These are phyloP conservation scores for Synanthedon formicaeformis DNA, from an alignment of 2,888 invertebrate species.

Conservation along the genomic window DNA sequence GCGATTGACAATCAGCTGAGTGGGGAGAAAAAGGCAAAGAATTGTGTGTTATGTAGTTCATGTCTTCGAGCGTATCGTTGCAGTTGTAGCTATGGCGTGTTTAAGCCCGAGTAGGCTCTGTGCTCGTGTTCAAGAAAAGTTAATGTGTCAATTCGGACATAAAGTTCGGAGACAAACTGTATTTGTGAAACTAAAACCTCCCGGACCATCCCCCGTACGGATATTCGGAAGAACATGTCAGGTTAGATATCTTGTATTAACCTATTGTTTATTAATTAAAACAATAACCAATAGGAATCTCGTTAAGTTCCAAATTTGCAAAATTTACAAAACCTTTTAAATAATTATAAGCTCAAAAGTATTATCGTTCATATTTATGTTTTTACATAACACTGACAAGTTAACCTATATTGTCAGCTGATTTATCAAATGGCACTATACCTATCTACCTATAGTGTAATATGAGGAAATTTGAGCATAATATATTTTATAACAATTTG, in stretches of 20 bases:
- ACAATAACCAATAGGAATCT: background rate
- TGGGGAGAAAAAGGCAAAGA: constrained; percentile 64
- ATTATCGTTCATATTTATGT: constrained; percentile 12
- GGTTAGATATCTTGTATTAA: constrained; percentile 33
- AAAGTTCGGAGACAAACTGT: constrained; percentile 77
- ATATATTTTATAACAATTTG: background rate
- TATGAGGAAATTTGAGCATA: too few species aligned
- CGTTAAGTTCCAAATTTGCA: background rate
- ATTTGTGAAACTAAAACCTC: constrained; percentile 77
- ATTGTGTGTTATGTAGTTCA: constrained; percentile 62
- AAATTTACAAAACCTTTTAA: background rate
- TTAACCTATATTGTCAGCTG: constrained; percentile 38
- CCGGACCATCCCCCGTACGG: constrained; percentile 71
- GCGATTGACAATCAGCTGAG: constrained; percentile 67
- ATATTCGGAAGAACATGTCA: constrained; percentile 67
- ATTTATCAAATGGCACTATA: constrained; percentile 8
- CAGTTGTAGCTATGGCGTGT: constrained; percentile 86
- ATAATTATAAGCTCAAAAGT: background rate
- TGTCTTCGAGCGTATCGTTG: constrained; percentile 73
- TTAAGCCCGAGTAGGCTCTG: constrained; percentile 85
- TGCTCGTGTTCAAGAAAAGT: constrained; percentile 83
- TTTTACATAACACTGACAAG: constrained; percentile 45
- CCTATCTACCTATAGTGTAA: constrained; percentile 18
- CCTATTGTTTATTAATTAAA: constrained; percentile 1
- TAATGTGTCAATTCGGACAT: constrained; percentile 82